phyloP scores from a whole-genome alignment of 1,140 invertebrate genomes.

The Sipha flava region DNA sequence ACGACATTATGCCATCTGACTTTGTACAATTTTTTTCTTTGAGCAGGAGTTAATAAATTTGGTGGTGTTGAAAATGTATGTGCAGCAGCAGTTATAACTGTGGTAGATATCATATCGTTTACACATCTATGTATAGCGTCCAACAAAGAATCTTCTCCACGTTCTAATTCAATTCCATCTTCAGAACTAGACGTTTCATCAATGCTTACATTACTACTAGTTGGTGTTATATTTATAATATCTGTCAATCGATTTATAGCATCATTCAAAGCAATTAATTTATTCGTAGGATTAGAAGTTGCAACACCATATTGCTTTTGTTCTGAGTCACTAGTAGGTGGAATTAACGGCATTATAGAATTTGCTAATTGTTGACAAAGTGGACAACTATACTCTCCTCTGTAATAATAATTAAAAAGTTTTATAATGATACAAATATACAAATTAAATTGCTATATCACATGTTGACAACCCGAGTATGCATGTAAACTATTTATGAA shows the following conservation, averaged over 20 bases:
- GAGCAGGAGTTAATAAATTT: conserved; percentile 63
- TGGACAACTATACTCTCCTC: conserved; percentile 87
- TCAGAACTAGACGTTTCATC: no score
- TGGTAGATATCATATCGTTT: conserved; percentile 3
- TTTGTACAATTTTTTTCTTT: conserved; percentile 52
- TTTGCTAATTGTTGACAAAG: conserved; percentile 89
- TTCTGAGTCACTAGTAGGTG: neutral
- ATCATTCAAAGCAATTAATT: no score
- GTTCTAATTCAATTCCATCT: neutral
- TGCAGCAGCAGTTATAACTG: conserved; percentile 39
- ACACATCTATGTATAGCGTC: conserved; percentile 3
- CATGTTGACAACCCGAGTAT: no score
- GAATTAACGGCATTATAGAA: conserved; percentile 72
- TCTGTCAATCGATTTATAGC: neutral
- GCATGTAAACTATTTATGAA: no score
- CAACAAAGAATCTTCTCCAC: neutral
- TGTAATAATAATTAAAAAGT: conserved; percentile 43
- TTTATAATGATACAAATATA: no score
- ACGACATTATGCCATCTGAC: conserved; percentile 38
- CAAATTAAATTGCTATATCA: no score
- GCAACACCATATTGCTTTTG: neutral
- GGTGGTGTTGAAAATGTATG: conserved; percentile 5
- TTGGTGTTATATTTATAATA: no score
- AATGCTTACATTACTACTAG: no score
- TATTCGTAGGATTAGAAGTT: no score